Conservation (phyloP, 2,797 vertebrate species). For the Megalops cyprinoides region DNA sequence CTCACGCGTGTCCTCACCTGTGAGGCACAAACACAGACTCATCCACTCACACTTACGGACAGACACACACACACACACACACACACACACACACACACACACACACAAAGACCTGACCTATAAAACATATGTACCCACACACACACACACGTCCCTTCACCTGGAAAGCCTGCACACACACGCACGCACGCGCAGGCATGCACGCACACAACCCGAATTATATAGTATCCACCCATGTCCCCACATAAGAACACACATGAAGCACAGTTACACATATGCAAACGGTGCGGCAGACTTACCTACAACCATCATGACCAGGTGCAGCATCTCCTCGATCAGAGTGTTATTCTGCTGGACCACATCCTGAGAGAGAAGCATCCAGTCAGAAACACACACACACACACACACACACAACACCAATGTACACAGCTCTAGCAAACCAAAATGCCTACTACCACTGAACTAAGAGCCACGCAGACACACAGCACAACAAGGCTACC, state of each 20-base stretch:
- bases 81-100: slow-evolving; percentile 32
- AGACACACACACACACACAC: no score
- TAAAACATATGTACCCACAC: neutral
- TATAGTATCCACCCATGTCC: neutral
- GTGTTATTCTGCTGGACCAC: slow-evolving; percentile 94
- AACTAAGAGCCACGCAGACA: neutral
- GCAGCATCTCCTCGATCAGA: slow-evolving; percentile 95
- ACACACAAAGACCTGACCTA: neutral
- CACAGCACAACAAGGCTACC: no score
- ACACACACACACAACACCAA: slow-evolving; percentile 2
- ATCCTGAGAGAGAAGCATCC: slow-evolving; percentile 74
- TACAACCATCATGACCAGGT: slow-evolving; percentile 93
- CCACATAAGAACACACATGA: neutral
- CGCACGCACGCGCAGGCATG: neutral
- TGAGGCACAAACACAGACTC: no score
- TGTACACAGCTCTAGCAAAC: neutral
- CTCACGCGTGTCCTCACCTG: no score
- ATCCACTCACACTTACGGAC: no score
- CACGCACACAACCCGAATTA: neutral
- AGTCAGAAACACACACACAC: slow-evolving; percentile 15
- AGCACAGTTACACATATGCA: neutral
- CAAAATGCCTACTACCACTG: no score
- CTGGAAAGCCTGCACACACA: neutral
- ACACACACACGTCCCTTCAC: neutral
- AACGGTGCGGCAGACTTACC: slow-evolving; percentile 74